These are phyloP conservation scores for Myotis pilosus DNA, from an alignment of 2,797 vertebrate genomes.

Conservation along the genomic window DNA sequence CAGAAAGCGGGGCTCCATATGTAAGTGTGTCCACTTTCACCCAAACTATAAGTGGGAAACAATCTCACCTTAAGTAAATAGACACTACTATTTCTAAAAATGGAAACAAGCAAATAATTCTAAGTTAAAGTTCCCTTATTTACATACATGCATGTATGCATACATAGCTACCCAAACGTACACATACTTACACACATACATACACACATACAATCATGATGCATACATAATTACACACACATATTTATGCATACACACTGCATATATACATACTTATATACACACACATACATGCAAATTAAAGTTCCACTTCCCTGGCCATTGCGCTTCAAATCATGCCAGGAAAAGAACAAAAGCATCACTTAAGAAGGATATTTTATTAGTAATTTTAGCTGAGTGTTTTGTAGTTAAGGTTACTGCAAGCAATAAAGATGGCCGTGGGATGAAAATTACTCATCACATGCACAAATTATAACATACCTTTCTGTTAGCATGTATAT, in stretches of 20 bases:
- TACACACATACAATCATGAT: background rate
- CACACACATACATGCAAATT: background rate
- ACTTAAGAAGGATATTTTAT: constrained; percentile 56
- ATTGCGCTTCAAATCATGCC: background rate
- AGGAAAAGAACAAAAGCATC: constrained; percentile 44
- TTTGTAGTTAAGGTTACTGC: constrained; percentile 46
- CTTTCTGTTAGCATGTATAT: constrained; percentile 8
- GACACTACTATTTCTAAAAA: background rate
- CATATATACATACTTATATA: constrained; percentile 33
- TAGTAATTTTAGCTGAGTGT: constrained; percentile 24
- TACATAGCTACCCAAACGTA: background rate
- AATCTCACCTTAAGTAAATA: background rate
- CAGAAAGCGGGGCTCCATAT: background rate
- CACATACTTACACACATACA: background rate
- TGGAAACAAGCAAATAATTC: background rate
- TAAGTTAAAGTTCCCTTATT: background rate
- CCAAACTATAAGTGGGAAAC: background rate
- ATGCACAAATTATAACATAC: constrained; percentile 48
- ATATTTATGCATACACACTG: background rate
- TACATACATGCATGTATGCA: constrained; percentile 9
- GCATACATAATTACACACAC: constrained; percentile 30
- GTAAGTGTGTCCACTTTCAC: background rate
- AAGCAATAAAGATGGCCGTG: background rate
- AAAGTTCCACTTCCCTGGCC: constrained; percentile 50
- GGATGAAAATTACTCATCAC: constrained; percentile 49